Evolutionary conservation across 2,113 vertebrate species (phyloP), one percentile per base, ranked within the genome.

Genomic region (Planiliza haematocheilus): DNA sequence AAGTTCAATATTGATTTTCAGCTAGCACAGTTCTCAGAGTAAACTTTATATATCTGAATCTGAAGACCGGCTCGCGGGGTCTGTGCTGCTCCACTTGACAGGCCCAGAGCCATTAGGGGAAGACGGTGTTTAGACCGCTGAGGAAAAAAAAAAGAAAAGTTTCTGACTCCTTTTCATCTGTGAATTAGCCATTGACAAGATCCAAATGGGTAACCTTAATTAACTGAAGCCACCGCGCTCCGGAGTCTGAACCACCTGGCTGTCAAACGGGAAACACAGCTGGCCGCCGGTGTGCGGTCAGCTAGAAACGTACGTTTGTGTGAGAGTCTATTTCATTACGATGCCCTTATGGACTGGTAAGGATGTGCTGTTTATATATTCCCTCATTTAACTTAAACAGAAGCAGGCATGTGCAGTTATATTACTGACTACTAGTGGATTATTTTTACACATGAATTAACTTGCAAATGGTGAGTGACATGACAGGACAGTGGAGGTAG

Each of bases 1-100:
- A 56, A 66, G 81, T 70, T 82, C 75, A 74, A 72, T 85, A 91
- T 88, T 86, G 89, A 86, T 89, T 84, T 88, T 67, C 17, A 56
- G 81, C 75, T 69, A 18, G 45, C 45, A 57, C 68, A 57, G 55
- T 71, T 78, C 68, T 57, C 60, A 50, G 30, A 77, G 82, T 69
- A 76, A 84, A 89, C 76, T 82, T 67, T 58, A 77, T 85, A 71
- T 53, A 60, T 74, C 57, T 41, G 73, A 58, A 41, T 85, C 50
- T 72, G 68, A 85, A 58, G 39, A 67, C 48, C 18, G 79, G 49
- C 20, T 34, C 41, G 71, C 17, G 30, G 38, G 37, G 51, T 38
- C 50, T 10, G 63, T 76, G 57, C 21, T 83, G 67, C 74, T 84
- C 53, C 68, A 51, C 78, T 64, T 75, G 66, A 78, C 58, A 70